These are phyloP conservation scores for Cepphus grylle DNA, from an alignment of 2,113 vertebrate genomes.

Conservation along the genomic window DNA sequence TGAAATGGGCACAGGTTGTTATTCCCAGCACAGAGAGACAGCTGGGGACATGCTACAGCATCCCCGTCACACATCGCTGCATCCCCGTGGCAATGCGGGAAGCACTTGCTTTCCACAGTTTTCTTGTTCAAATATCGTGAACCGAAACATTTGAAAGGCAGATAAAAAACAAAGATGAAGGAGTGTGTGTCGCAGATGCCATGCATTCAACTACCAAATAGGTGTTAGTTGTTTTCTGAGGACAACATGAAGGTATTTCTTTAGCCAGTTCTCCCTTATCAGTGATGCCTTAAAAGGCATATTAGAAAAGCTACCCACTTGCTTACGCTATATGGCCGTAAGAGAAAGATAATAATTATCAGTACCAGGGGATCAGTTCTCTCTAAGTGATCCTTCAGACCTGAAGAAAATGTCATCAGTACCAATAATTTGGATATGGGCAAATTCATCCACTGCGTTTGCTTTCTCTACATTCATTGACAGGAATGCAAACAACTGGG, in stretches of 20 bases:
- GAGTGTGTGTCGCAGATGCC: background rate
- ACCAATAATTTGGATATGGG: background rate
- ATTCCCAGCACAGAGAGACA: background rate
- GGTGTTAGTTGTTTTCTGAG: background rate
- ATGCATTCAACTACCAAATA: background rate
- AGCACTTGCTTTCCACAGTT: background rate
- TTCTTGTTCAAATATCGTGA: rapidly evolving
- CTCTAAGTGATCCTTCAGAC: background rate
- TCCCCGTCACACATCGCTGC: background rate
- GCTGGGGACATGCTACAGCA: background rate
- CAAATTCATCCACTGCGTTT: background rate
- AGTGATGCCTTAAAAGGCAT: background rate
- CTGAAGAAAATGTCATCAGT: background rate
- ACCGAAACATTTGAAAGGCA: background rate
- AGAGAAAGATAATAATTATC: background rate
- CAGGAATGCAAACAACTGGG: background rate
- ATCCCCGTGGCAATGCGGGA: background rate
- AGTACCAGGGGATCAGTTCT: background rate
- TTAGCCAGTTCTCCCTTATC: background rate
- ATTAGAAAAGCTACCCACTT: background rate
- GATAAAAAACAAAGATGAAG: background rate
- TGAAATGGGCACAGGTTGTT: constrained; percentile 44
- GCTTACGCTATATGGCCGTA: background rate
- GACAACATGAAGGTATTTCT: background rate
- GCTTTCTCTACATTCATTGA: background rate